These are phyloP conservation scores for Bathynomus jamesi DNA, from an alignment of 1,140 invertebrate genomes.

Conservation along the genomic window DNA sequence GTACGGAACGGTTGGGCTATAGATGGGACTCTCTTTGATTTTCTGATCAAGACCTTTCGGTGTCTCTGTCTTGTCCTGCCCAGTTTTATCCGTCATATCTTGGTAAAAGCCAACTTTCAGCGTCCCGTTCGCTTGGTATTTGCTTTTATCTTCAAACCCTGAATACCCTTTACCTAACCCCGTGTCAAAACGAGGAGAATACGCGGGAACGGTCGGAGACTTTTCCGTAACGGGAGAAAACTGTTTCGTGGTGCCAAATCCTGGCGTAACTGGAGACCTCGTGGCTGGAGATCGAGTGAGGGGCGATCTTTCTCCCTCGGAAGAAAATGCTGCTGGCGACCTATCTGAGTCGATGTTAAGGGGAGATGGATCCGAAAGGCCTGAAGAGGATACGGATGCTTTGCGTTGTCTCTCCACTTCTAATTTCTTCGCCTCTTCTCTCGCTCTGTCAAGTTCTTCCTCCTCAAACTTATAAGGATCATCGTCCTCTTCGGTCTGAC, in stretches of 20 bases:
- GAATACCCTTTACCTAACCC: constrained; percentile 26
- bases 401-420: constrained; percentile 35
- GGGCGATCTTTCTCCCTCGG: constrained; percentile 30
- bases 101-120: constrained; percentile 69
- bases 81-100: constrained; percentile 47
- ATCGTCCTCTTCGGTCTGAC: constrained; percentile 60
- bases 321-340: constrained; percentile 36
- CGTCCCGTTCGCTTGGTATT: constrained; percentile 51
- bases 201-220: constrained; percentile 32
- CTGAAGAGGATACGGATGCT: constrained; percentile 52
- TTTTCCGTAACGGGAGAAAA: constrained; percentile 36
- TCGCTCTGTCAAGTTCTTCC: constrained; percentile 44
- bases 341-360: constrained; percentile 49
- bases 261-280: constrained; percentile 49
- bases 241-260: constrained; percentile 39
- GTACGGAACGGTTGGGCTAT: constrained; percentile 36
- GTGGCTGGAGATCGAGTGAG: constrained; percentile 43
- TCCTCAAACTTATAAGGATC: constrained; percentile 65
- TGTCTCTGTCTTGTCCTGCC: constrained; percentile 22
- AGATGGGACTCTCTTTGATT: constrained; percentile 28
- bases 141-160: constrained; percentile 30
- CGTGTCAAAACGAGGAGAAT: constrained; percentile 30
- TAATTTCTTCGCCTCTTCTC: constrained; percentile 50
- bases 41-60: constrained; percentile 29
- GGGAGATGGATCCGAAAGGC: constrained; percentile 54